Evolutionary conservation across 2,888 invertebrate genomes (phyloP).

Genomic region (Caenorhabditis afra): DNA sequence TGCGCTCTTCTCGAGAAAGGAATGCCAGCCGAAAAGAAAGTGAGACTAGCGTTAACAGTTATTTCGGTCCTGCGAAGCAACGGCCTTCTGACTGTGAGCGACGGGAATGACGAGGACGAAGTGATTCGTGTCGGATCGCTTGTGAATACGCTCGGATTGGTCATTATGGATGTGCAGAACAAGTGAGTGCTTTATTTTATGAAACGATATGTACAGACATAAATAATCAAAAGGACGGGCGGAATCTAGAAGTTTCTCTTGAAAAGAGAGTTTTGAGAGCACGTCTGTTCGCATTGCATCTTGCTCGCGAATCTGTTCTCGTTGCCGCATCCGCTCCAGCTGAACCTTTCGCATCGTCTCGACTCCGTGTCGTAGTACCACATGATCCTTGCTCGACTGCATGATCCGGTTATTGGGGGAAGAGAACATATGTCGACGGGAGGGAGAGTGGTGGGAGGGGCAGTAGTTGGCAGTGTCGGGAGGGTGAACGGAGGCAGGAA

Average conservation of each 20-base stretch:
- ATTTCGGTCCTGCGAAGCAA: constrained; percentile 56
- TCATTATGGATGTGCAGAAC: constrained; percentile 63
- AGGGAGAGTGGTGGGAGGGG: constrained; percentile 55
- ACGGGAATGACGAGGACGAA: constrained; percentile 67
- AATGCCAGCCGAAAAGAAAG: constrained; percentile 84
- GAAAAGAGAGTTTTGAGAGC: constrained; percentile 54
- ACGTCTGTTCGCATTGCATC: constrained; percentile 66
- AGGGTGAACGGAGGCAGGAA: constrained; percentile 56
- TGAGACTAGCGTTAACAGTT: constrained; percentile 81
- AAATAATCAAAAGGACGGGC: no score
- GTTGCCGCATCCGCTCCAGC: constrained; percentile 72
- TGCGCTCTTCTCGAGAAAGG: constrained; percentile 83
- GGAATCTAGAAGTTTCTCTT: constrained; percentile 32
- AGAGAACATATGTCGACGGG: constrained; percentile 59
- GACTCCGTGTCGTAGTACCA: constrained; percentile 70
- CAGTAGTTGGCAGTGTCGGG: constrained; percentile 53
- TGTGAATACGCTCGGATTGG: constrained; percentile 63
- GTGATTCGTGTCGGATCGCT: constrained; percentile 62
- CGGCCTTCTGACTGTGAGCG: constrained; percentile 55
- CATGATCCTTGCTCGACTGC: constrained; percentile 68
- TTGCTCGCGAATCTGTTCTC: constrained; percentile 66
- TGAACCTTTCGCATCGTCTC: constrained; percentile 68
- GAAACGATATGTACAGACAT: constrained; percentile 19
- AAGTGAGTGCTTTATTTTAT: constrained; percentile 61
- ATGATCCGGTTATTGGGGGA: constrained; percentile 70